These are phyloP conservation scores for Callospermophilus lateralis DNA, from an alignment of 2,113 vertebrate species.

Conservation along the genomic window DNA sequence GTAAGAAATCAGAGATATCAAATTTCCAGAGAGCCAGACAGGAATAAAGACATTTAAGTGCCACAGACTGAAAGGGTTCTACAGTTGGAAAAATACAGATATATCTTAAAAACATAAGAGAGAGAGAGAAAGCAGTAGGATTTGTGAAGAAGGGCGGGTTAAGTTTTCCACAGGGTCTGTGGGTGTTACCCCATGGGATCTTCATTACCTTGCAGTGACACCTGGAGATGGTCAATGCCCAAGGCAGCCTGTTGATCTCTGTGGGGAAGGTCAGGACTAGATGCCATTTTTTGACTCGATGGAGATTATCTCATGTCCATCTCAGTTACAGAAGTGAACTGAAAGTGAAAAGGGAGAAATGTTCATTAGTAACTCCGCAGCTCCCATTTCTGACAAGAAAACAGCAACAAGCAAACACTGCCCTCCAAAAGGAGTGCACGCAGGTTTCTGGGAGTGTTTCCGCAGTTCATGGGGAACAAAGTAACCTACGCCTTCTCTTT, in stretches of 20 bases:
- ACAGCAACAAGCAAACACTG: neutral
- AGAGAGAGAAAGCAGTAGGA: neutral
- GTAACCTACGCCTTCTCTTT: slow-evolving; percentile 29
- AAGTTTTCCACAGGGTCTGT: neutral
- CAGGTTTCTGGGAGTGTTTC: slow-evolving; percentile 38
- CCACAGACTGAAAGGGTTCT: neutral
- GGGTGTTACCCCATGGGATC: neutral
- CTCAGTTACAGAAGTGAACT: slow-evolving; percentile 78
- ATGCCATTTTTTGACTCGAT: slow-evolving; percentile 81
- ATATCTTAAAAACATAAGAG: neutral
- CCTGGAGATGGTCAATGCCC: slow-evolving; percentile 87
- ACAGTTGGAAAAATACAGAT: neutral
- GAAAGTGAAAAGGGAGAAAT: slow-evolving; percentile 60
- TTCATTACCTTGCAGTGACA: slow-evolving; percentile 87
- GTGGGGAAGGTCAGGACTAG: slow-evolving; percentile 64
- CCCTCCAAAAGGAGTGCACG: neutral
- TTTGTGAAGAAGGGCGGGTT: neutral
- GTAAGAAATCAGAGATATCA: neutral
- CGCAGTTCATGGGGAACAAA: slow-evolving; percentile 32
- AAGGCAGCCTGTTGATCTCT: slow-evolving; percentile 83
- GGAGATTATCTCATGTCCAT: slow-evolving; percentile 74
- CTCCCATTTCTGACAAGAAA: slow-evolving; percentile 2
- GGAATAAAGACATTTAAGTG: neutral
- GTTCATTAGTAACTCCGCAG: neutral
- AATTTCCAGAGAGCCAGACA: neutral